These are phyloP conservation scores for Dryocosmus kuriphilus DNA, from an alignment of 2,888 invertebrate genomes.

Conservation along the genomic window DNA sequence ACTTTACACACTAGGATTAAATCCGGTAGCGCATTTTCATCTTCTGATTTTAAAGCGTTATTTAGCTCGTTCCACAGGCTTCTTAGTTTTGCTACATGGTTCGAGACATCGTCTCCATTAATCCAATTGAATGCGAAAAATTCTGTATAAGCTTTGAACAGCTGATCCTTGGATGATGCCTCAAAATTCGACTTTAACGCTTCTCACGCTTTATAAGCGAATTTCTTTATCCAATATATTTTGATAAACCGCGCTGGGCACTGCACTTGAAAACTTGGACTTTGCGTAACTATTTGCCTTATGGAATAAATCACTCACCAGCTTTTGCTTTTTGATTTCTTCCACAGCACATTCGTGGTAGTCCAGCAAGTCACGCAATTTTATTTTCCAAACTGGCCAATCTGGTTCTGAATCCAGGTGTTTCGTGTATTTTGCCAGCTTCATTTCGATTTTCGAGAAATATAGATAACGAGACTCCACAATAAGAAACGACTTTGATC, in stretches of 20 bases:
- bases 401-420: conserved; percentile 58
- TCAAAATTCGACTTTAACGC: conserved; percentile 62
- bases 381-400: too few species aligned
- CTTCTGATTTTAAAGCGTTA: conserved; percentile 58
- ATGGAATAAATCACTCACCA: too few species aligned
- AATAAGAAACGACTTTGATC: background rate
- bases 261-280: too few species aligned
- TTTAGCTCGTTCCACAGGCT: conserved; percentile 64
- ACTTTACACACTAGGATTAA: conserved; percentile 62
- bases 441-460: conserved; percentile 51
- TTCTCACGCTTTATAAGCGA: too few species aligned
- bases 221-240: conserved; percentile 70
- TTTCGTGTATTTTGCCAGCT: conserved; percentile 60
- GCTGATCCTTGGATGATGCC: conserved; percentile 66
- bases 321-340: conserved; percentile 62
- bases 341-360: conserved; percentile 51
- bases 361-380: too few species aligned
- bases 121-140: conserved; percentile 64
- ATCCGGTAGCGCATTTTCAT: conserved; percentile 60
- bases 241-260: too few species aligned
- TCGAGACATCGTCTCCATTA: conserved; percentile 64
- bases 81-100: conserved; percentile 61
- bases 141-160: conserved; percentile 68
- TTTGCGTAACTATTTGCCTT: too few species aligned
- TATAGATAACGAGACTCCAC: background rate